phyloP scores from a whole-genome alignment of 1,140 invertebrate genomes.

The Drosophila quadrilineata region DNA sequence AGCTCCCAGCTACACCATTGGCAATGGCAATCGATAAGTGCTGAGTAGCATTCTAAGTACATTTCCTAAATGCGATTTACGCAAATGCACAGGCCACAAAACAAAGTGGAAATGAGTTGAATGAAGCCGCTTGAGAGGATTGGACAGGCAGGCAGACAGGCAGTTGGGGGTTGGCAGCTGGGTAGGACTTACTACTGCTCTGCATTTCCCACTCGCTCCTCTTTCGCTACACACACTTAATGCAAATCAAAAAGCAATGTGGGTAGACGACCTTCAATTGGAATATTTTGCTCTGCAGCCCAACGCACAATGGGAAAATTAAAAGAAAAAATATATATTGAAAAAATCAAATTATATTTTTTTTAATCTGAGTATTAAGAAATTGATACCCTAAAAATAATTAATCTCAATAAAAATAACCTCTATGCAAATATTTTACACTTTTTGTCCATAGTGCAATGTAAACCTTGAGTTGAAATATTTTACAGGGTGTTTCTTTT shows the following conservation, averaged over 20 bases:
- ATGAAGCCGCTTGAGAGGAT: not conserved
- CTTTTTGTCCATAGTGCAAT: too few species aligned
- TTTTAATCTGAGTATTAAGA: too few species aligned
- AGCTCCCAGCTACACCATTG: too few species aligned
- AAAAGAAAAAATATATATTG: not conserved
- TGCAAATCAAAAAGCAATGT: conserved; percentile 18
- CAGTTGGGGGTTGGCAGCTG: not conserved
- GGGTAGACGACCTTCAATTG: not conserved
- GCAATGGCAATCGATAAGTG: not conserved
- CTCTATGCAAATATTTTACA: too few species aligned
- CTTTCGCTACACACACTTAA: too few species aligned
- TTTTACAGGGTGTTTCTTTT: too few species aligned
- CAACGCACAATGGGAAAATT: too few species aligned
- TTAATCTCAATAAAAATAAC: too few species aligned
- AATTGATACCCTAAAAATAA: too few species aligned
- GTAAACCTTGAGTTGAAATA: too few species aligned
- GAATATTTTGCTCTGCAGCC: not conserved
- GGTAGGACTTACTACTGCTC: not conserved
- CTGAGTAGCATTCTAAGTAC: conserved; percentile 1
- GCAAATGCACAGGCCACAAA: conserved; percentile 8
- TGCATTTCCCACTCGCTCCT: too few species aligned
- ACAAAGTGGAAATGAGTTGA: not conserved
- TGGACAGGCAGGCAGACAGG: not conserved
- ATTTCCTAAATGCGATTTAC: not conserved
- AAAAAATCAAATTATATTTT: not conserved